These are phyloP conservation scores for Rhombomys opimus DNA, from an alignment of 2,113 vertebrate genomes.

Conservation along the genomic window DNA sequence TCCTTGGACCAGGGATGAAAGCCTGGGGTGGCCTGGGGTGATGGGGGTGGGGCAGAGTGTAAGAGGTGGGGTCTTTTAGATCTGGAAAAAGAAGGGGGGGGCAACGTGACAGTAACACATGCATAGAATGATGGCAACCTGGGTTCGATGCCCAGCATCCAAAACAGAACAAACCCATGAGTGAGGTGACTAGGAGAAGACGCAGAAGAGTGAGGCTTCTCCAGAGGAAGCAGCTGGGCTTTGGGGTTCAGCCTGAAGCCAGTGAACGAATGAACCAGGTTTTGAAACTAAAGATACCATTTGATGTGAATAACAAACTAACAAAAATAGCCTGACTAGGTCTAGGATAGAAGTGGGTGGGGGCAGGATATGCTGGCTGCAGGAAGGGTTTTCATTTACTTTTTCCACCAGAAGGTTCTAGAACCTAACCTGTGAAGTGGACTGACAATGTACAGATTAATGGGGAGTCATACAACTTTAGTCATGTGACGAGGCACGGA, in stretches of 20 bases:
- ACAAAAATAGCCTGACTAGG: background rate
- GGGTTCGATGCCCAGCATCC: background rate
- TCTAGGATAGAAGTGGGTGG: background rate
- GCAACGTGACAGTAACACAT: background rate
- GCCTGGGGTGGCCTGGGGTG: too few species aligned
- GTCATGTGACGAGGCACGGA: background rate
- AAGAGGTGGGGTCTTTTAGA: background rate
- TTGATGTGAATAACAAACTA: background rate
- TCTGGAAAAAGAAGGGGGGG: background rate
- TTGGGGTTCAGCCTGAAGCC: background rate
- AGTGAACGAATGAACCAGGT: background rate
- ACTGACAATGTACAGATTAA: background rate
- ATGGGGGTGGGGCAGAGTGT: background rate
- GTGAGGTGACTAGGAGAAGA: too few species aligned
- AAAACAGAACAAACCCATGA: background rate
- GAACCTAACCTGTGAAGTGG: background rate
- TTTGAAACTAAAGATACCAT: background rate
- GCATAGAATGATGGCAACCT: background rate
- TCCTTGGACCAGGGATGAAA: background rate
- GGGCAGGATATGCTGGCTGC: background rate
- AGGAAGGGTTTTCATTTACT: background rate
- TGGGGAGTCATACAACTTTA: background rate
- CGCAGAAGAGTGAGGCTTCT: background rate
- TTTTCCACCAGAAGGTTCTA: background rate
- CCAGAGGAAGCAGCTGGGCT: background rate